Evolutionary conservation across 2,113 vertebrate species (phyloP), one percentile per base, ranked within the genome.

Genomic region (rabbit (Oryctolagus cuniculus)): DNA sequence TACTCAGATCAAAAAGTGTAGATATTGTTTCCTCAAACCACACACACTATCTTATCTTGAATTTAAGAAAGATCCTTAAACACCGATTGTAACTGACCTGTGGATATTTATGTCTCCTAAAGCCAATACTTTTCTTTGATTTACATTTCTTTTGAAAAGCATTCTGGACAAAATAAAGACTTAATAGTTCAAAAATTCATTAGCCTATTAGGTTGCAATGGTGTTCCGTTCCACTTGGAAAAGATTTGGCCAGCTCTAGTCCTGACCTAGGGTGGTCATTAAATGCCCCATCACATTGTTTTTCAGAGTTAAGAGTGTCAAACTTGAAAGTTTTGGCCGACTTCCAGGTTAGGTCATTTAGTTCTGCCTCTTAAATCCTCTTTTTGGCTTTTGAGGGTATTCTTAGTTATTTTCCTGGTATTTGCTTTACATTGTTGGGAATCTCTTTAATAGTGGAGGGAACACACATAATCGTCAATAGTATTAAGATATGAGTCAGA

Each of bases 321-420:
- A 88, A 16, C 5, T 19, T 74, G 13, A 87, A 51, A 82, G 58
- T 89, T 90, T 80, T 77, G 63, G 38, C 25, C 29, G 66, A 86
- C 55, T 89, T 95, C n/a, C 36, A 88, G 49, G 58, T 92, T 86
- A 92, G 61, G 27, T 93, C 77, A 92, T n/a, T 92, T 74, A 22
- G 10, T 83, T 93, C 49, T 83, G 58, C 49, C 63, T 96, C 38
- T 88, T 92, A 90, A 81, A 78, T 95, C 9, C 34, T 81, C 36
- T 85, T 78, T 82, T 38, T 85, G 77, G 63, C 63, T 92, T 96
- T 95, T 74, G 27, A 83, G 53, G 36, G 29, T 31, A 38, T 84
- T 94, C 15, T 84, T 94, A 36, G 19, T 63, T 81, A 55, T 73
- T 89, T 95, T 87, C 31, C 72, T 49, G 82, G n/a, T 51, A 49